These are phyloP conservation scores for Conus betulinus DNA, from an alignment of 1,140 invertebrate genomes.

Conservation along the genomic window DNA sequence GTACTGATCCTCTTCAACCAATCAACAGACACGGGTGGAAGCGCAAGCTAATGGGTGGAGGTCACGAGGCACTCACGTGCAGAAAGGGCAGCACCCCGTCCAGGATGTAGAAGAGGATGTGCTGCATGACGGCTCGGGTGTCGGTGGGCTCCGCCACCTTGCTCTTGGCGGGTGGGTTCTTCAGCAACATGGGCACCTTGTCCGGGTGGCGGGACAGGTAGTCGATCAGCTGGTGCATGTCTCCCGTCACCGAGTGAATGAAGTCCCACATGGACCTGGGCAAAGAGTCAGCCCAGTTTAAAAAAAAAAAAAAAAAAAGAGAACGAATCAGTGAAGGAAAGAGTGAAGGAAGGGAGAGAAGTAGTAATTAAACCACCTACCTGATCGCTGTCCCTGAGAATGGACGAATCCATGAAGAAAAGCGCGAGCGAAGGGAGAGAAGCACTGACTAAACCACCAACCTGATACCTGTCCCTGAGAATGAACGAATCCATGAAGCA, in stretches of 20 bases:
- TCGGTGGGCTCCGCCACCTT: constrained; percentile 64
- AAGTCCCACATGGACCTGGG: constrained; percentile 72
- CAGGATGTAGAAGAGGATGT: constrained; percentile 70
- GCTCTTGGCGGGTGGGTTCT: constrained; percentile 68
- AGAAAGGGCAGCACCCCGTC: constrained; percentile 72
- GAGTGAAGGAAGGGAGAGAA: neutral
- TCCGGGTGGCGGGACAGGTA: constrained; percentile 61
- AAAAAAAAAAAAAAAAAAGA: neutral
- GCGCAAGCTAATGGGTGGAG: no score
- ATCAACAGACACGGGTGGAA: no score
- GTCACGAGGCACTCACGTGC: constrained; percentile 59
- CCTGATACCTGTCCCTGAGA: no score
- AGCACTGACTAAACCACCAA: no score
- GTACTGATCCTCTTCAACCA: no score
- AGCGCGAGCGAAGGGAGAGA: no score
- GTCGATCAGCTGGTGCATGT: constrained; percentile 67
- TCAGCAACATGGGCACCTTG: constrained; percentile 62
- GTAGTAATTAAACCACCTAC: no score
- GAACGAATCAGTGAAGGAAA: neutral
- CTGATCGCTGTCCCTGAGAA: no score
- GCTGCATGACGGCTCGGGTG: constrained; percentile 61
- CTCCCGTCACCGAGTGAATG: constrained; percentile 59
- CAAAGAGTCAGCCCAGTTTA: no score
- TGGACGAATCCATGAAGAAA: no score
- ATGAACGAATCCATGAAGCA: no score